Base-by-base conservation (phyloP, 2,113 vertebrate genomes). In the Zosterops pallidus region DNA sequence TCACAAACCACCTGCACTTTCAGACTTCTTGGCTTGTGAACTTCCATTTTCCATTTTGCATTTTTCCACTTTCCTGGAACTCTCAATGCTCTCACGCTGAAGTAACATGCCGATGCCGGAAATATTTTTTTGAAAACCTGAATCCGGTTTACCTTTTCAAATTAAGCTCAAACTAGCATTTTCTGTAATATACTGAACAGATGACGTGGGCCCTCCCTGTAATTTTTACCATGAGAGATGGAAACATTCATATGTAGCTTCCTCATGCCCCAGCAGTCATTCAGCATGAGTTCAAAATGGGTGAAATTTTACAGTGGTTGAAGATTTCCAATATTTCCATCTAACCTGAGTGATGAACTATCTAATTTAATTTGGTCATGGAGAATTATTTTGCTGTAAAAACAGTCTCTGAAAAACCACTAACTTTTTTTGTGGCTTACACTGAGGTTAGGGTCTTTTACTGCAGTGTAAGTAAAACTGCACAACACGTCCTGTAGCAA, bases 251-350 rank as follows among this genome's bases (percentile, higher is more conserved):
- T 29, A 55, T 25, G 16, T 31, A 89, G 3, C 6, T 11, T 28
- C 4, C 0, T 0, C 19, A n/a, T 37, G 7, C 5, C 24, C 6
- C 33, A 76, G 18, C 21, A 65, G 33, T 56, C 16, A 33, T 16
- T 17, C n/a, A 41, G 2, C 11, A 14, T 7, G 7, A 13, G 9
- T 5, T 50, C 44, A 37, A 77, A 44, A 35, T 4, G 4, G 19
- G 5, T n/a, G 8, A 90, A 74, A 67, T 70, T 41, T 53, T n/a
- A 12, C 11, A 50, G 12, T 26, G 5, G 2, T 6, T 52, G 17
- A 86, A 13, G 25, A 72, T 41, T 83, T 80, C 37, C 50, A 74
- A 20, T 23, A 50, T 3, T 31, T 39, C 6, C 11, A 1, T 28
- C 25, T 13, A 23, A 55, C 6, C 6, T 35, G 11, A 46, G 6